Evolutionary conservation across 2,797 vertebrate genomes (phyloP), one percentile per base, ranked within the genome.

Genomic region (Enteromius mattozi): DNA sequence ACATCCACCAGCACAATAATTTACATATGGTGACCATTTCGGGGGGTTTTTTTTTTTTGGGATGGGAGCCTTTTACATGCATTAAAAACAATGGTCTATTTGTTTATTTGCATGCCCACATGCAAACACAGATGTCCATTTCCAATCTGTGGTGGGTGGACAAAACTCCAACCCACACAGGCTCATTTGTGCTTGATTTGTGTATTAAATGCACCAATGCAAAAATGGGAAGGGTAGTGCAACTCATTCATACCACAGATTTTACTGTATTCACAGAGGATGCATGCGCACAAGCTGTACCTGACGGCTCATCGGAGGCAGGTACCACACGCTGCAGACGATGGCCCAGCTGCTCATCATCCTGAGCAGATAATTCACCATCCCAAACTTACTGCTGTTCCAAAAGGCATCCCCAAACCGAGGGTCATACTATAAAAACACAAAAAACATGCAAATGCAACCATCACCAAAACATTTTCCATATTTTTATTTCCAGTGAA

Each of bases 311-410:
- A 97, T 96, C 0, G 96, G 96, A 0, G 96, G 96, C 71, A 97
- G 89, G 86, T 97, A 97, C 96, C 96, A 97, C 79, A 97, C 96
- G 0, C 96, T 97, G 92, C 96, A 97, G 83, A 97, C 96, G 0
- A 97, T 96, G 71, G 96, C 96, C 96, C 96, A 97, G 90, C 96
- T 97, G 75, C 94, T 96, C 96, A 96, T 96, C 96, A 97, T 97
- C 75, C 96, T 93, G 10, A 97, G 95, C 72, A 97, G 94, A 88
- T 97, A 97, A 9, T 94, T 97, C 76, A 97, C 95, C 96, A 97
- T 97, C 49, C 96, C 96, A 0, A 96, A 96, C 49, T 97, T 96
- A 93, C 96, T 97, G 95, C 96, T 97, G 88, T 97, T 97, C 93
- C 94, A 97, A 88, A 97, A 97, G 80, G 96, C 96, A 13, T 97